Evolutionary conservation across 2,113 vertebrate species (phyloP), one percentile per base, ranked within the genome.

Genomic region (Erythrocercus mccallii): DNA sequence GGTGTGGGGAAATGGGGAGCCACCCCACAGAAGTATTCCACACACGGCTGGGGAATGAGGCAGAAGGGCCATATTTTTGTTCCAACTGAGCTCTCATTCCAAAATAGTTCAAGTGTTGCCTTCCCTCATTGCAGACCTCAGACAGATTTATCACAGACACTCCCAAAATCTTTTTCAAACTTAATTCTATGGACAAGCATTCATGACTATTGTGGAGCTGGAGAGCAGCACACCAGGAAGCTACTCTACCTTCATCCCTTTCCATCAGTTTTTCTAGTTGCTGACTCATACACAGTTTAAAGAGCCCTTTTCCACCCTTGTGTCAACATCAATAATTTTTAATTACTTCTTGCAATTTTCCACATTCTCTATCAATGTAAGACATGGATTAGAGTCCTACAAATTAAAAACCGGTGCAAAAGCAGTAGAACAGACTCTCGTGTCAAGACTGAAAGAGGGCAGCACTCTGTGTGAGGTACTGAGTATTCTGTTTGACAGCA

Each of bases 41-140:
- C 12, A 48, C 8, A 8, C 5, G 7, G 17, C 15, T 1, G 1
- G 23, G 19, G 14, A 70, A 77, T 0, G 1, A 78, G 18, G 42
- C 33, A 47, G 11, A 81, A 66, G 7, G 20, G 16, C 6, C 6
- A 8, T 1, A 0, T 19, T 47, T 50, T 15, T 51, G 14, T 2
- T 35, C 23, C 35, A 74, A 35, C 7, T 51, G 40, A 81, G 11
- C 23, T 86, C 69, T 50, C 6, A 1, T n/a, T 60, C 11, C 37
- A 60, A 47, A 60, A 68, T 1, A 37, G 17, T 48, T 50, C 2
- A 53, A 25, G 25, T 35, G 56, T 3, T 74, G 18, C n/a, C 17
- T 61, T 61, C 10, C 15, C 10, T 40, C 19, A 23, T 0, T 53
- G 21, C 70, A 78, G 23, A 61, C 28, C 13, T 89, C 24, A 79